A percentile compares a stretch with the other conserved stretches of the same genome.
These are phyloP conservation scores for Acanthisitta chloris DNA, from an alignment of 2,113 vertebrate genomes.

Conservation along the genomic window DNA sequence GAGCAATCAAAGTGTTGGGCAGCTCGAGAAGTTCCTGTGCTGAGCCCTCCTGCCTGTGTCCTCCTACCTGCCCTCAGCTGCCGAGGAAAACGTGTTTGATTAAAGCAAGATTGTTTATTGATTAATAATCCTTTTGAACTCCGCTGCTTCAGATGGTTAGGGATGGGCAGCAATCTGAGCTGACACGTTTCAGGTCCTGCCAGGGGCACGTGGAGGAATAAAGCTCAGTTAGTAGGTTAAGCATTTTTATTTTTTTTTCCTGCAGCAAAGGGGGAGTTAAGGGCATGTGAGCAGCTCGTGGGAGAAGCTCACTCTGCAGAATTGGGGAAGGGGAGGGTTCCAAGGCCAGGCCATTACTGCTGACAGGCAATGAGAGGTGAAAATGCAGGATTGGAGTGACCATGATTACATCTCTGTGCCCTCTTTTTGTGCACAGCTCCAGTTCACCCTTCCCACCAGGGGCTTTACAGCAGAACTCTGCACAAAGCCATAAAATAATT, in stretches of 20 bases:
- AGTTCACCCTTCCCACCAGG: not conserved
- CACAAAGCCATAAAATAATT: not conserved
- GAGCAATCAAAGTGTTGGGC: not conserved
- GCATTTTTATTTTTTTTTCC: not conserved
- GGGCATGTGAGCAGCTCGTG: not conserved
- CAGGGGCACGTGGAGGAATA: not conserved
- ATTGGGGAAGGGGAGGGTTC: not conserved
- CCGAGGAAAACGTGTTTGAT: not conserved
- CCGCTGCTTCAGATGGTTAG: not conserved
- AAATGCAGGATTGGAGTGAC: not conserved
- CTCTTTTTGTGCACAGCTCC: not conserved
- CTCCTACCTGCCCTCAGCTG: not conserved
- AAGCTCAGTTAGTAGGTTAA: not conserved
- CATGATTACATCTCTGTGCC: not conserved
- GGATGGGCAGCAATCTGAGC: not conserved
- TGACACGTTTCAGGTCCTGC: not conserved
- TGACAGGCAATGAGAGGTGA: not conserved
- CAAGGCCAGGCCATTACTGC: not conserved
- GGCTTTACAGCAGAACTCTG: not conserved
- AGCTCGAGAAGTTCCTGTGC: not conserved
- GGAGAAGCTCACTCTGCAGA: not conserved
- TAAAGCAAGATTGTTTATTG: constrained; percentile 41
- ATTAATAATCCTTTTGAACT: constrained; percentile 34
- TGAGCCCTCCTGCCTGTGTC: not conserved
- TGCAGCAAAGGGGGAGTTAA: not conserved